A percentile compares a stretch with the other conserved stretches of the same genome.
Conservation (phyloP, 1,140 invertebrate species). For the Drosophila willistoni region DNA sequence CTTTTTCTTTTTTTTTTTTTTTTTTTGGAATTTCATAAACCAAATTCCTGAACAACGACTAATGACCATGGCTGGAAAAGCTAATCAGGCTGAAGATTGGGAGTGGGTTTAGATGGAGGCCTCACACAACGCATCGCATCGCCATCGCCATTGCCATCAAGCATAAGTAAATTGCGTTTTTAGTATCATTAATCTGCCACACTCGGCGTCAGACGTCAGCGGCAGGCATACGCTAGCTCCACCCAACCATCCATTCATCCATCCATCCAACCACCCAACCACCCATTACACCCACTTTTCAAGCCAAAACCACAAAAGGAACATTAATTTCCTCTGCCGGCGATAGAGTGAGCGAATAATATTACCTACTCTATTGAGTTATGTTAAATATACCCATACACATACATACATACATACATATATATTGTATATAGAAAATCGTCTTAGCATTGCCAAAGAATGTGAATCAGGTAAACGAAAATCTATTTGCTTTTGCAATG, state of each 20-base stretch:
- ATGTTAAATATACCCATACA: background rate
- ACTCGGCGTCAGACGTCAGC: slow-evolving; percentile 69
- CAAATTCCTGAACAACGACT: slow-evolving; percentile 69
- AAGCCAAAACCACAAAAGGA: slow-evolving; percentile 62
- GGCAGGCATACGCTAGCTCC: slow-evolving; percentile 50
- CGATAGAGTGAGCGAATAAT: slow-evolving; percentile 34
- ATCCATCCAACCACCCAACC: slow-evolving; percentile 22
- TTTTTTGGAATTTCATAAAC: slow-evolving; percentile 64
- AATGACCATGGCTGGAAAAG: slow-evolving; percentile 70
- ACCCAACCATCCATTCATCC: slow-evolving; percentile 22
- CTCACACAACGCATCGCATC: slow-evolving; percentile 12
- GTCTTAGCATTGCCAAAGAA: slow-evolving; percentile 1
- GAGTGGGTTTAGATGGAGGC: slow-evolving; percentile 5
- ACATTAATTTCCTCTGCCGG: slow-evolving; percentile 74
- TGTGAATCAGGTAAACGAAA: slow-evolving; percentile 15
- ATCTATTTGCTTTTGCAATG: slow-evolving; percentile 25
- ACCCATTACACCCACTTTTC: slow-evolving; percentile 6
- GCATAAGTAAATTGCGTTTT: slow-evolving; percentile 40
- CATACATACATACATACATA: background rate
- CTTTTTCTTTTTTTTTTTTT: slow-evolving; percentile 59
- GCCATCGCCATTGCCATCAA: no score
- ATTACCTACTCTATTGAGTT: slow-evolving; percentile 60
- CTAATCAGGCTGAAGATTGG: slow-evolving; percentile 56
- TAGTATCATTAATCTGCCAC: slow-evolving; percentile 76
- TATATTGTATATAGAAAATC: slow-evolving; percentile 6